These are phyloP conservation scores for Phocoena phocoena DNA, from an alignment of 2,113 vertebrate species.

Conservation along the genomic window DNA sequence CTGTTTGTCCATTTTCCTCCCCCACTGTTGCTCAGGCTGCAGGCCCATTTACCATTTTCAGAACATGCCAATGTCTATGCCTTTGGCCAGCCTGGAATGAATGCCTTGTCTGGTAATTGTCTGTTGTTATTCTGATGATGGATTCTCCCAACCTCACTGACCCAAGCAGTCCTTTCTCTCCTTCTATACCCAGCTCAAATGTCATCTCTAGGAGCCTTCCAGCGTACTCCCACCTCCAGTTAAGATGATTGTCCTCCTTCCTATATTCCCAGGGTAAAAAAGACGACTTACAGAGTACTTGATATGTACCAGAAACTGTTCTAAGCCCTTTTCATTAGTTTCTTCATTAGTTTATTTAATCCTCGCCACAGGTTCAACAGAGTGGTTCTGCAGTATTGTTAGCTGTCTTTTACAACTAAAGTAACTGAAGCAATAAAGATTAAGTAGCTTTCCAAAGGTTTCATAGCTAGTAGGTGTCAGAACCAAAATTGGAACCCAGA, in stretches of 20 bases:
- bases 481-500: not conserved
- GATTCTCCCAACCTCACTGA: not conserved
- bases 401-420: not conserved
- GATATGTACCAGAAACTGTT: not conserved
- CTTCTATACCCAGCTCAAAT: slow-evolving; percentile 32
- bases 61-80: not conserved
- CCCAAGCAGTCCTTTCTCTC: not conserved
- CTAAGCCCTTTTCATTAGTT: not conserved
- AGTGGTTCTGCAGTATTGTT: not conserved
- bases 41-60: not conserved
- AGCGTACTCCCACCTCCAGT: not conserved
- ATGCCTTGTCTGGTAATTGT: not conserved
- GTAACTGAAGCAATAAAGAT: not conserved
- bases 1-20: not conserved
- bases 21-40: not conserved
- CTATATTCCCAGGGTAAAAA: not conserved
- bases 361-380: not conserved
- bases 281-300: not conserved
- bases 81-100: not conserved
- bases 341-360: not conserved
- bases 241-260: not conserved
- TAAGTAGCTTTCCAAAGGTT: not conserved
- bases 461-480: not conserved
- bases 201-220: not conserved
- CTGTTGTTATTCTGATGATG: not conserved